A percentile compares a stretch with the other conserved stretches of the same genome.
phyloP scores from a whole-genome alignment of 2,113 vertebrate genomes.

The Sigmodon hispidus region DNA sequence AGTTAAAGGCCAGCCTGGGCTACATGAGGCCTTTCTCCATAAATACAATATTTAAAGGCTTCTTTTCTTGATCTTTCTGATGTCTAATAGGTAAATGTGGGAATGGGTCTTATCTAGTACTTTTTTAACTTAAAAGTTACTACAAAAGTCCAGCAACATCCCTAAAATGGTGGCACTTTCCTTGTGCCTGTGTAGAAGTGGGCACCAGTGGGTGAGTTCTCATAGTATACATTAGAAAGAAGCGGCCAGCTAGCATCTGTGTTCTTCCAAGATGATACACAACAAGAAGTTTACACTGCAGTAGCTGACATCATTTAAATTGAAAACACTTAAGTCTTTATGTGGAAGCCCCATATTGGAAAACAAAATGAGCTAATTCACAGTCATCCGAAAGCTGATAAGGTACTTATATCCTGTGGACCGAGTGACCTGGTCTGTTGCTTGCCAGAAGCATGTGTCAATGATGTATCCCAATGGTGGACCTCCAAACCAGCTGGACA shows the following conservation, averaged over 20 bases:
- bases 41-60: conserved; percentile 7
- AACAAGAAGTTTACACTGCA: background rate
- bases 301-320: background rate
- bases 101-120: conserved; percentile 26
- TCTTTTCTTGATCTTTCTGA: background rate
- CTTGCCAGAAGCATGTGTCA: background rate
- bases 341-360: background rate
- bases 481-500: background rate
- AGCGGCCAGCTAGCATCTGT: background rate
- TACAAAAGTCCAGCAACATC: background rate
- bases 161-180: background rate
- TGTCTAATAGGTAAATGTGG: conserved; percentile 36
- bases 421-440: background rate
- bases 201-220: conserved; percentile 23
- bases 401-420: background rate
- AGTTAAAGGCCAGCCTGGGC: background rate
- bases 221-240: conserved; percentile 16
- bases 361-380: background rate
- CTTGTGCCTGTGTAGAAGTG: background rate
- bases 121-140: conserved; percentile 35
- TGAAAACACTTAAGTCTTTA: conserved; percentile 3
- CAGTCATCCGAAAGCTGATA: background rate
- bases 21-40: background rate
- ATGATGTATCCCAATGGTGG: background rate
- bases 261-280: background rate